A percentile compares a stretch with the other conserved stretches of the same genome.
Evolutionary conservation across 1,140 invertebrate species (phyloP).

Genomic region (Campoletis sonorensis): DNA sequence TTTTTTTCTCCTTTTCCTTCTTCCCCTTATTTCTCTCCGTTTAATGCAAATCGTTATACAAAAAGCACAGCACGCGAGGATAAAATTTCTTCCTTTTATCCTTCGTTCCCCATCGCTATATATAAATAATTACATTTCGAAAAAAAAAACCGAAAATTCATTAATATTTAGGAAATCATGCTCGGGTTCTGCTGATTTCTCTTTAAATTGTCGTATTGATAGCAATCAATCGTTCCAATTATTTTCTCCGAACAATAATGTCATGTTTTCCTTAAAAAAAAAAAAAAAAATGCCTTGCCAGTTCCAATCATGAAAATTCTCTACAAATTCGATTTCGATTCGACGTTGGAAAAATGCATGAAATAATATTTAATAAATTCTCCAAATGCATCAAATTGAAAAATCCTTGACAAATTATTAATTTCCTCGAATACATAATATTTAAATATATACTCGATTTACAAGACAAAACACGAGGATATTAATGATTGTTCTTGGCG

Average conservation of each 20-base stretch:
- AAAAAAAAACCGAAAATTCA: no score
- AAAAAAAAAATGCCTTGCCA: neutral
- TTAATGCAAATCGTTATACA: neutral
- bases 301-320: no score
- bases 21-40: neutral
- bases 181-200: no score
- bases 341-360: no score
- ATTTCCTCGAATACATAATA: neutral
- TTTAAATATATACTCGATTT: neutral
- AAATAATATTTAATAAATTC: neutral
- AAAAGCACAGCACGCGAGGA: conserved; percentile 1
- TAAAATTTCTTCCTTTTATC: neutral
- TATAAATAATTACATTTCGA: no score
- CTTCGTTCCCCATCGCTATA: neutral
- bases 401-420: neutral
- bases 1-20: neutral
- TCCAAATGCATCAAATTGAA: neutral
- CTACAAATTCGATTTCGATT: no score
- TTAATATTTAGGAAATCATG: no score
- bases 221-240: neutral
- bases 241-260: neutral
- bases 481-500: conserved; percentile 34
- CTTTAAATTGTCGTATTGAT: no score
- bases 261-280: neutral
- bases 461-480: conserved; percentile 24